Conservation (phyloP, 2,797 vertebrate species). For the Fratercula arctica region DNA sequence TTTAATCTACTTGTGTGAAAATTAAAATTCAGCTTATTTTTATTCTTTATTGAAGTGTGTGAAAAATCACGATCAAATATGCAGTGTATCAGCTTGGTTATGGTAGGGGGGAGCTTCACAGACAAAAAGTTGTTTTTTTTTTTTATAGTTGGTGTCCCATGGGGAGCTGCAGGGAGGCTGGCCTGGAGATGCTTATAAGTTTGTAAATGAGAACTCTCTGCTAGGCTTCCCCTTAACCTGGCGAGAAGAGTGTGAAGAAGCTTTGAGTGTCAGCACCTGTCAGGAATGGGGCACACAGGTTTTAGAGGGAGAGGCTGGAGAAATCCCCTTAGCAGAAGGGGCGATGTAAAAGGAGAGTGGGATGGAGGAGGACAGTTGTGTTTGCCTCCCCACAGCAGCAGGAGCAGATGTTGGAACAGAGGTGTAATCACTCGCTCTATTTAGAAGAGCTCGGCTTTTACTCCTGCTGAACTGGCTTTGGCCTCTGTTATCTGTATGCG, state of each 20-base stretch:
- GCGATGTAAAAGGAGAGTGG: background rate
- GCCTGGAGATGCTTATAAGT: background rate
- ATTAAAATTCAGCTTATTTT: background rate
- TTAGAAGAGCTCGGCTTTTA: background rate
- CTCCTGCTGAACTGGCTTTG: background rate
- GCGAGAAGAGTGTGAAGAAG: background rate
- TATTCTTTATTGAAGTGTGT: background rate
- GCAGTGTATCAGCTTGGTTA: background rate
- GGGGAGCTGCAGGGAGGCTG: background rate
- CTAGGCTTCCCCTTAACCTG: background rate
- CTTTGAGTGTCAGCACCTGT: background rate
- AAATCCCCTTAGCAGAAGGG: background rate
- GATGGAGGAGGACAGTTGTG: background rate
- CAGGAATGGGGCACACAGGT: accelerated
- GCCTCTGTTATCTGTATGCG: accelerated
- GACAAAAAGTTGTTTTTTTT: background rate
- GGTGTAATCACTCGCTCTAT: accelerated
- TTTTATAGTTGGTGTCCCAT: background rate
- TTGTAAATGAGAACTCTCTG: background rate
- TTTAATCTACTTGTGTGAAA: background rate
- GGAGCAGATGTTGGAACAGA: background rate
- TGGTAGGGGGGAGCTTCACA: background rate
- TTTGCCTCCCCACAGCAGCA: background rate
- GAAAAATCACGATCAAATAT: background rate
- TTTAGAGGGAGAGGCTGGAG: background rate